A percentile compares a stretch with the other conserved stretches of the same genome.
Conservation (phyloP, 1,140 invertebrate genomes). For the Odontomachus brunneus region DNA sequence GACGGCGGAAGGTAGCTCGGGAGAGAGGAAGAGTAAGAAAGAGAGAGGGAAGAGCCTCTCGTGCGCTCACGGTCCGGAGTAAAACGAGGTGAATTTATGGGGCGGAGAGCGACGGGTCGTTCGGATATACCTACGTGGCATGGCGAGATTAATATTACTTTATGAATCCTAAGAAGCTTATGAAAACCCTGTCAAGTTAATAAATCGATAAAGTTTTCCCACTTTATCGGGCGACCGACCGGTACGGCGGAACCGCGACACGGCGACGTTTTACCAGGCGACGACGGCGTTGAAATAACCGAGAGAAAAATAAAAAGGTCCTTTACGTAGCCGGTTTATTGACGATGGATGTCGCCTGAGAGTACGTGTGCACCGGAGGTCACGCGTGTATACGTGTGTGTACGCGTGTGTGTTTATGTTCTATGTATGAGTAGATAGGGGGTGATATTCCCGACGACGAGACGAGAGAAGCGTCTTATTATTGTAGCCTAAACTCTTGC, state of each 20-base stretch:
- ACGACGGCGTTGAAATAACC: constrained; percentile 63
- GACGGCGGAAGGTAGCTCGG: no score
- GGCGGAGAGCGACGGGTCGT: constrained; percentile 58
- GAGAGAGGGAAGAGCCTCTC: constrained; percentile 13
- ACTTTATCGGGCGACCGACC: constrained; percentile 69
- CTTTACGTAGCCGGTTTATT: constrained; percentile 54
- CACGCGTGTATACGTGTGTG: no score
- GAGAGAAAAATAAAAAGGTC: constrained; percentile 62
- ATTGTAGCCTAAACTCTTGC: neutral
- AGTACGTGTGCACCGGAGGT: neutral
- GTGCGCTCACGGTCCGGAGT: constrained; percentile 28
- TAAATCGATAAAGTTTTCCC: constrained; percentile 78
- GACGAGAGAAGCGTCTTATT: neutral
- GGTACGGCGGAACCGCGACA: constrained; percentile 42
- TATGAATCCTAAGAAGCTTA: constrained; percentile 77
- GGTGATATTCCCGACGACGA: neutral
- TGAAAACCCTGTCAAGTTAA: constrained; percentile 76
- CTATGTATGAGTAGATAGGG: no score
- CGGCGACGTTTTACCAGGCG: constrained; percentile 40
- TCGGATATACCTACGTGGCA: constrained; percentile 70
- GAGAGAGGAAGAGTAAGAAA: neutral
- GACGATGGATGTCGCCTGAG: neutral
- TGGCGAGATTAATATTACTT: constrained; percentile 76
- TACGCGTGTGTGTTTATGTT: no score
- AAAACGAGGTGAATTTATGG: constrained; percentile 70